These are phyloP conservation scores for Tenualosa ilisha DNA, from an alignment of 2,797 vertebrate genomes.

Conservation along the genomic window DNA sequence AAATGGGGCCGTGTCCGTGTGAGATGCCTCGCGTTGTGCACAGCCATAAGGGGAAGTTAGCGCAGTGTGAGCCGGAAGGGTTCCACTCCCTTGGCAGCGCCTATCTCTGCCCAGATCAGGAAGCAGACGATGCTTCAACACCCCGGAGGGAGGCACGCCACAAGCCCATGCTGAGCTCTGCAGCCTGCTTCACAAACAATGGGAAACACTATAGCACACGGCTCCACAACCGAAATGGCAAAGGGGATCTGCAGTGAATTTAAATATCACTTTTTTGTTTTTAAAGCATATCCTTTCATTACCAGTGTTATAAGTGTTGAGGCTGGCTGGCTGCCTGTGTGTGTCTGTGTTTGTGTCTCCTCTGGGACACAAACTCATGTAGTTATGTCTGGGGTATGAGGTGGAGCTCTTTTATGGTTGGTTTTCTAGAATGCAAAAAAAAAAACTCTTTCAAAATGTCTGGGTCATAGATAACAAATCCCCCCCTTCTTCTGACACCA, in stretches of 20 bases:
- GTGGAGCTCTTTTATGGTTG: not conserved
- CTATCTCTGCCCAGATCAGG: constrained; percentile 32
- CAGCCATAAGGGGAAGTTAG: not conserved
- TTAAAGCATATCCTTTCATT: not conserved
- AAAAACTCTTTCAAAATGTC: not conserved
- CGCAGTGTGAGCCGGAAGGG: constrained; percentile 26
- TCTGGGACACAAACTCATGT: not conserved
- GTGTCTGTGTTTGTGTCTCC: not conserved
- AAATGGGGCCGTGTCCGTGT: not conserved
- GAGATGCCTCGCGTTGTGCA: not conserved
- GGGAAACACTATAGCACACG: not conserved
- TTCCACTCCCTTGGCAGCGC: constrained; percentile 17
- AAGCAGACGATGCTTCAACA: constrained; percentile 3
- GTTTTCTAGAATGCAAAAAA: not conserved
- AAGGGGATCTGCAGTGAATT: not conserved
- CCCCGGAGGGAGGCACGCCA: not conserved
- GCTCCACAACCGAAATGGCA: not conserved
- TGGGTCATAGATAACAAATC: not conserved
- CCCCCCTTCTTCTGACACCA: not conserved
- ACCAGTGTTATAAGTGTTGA: not conserved
- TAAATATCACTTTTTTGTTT: not conserved
- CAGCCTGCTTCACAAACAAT: not conserved
- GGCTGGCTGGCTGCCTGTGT: not conserved
- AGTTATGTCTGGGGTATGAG: not conserved
- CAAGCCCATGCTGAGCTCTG: not conserved